Evolutionary conservation across 2,888 invertebrate genomes (phyloP), one percentile per base, ranked within the genome.

Genomic region (Arctia plantaginis): DNA sequence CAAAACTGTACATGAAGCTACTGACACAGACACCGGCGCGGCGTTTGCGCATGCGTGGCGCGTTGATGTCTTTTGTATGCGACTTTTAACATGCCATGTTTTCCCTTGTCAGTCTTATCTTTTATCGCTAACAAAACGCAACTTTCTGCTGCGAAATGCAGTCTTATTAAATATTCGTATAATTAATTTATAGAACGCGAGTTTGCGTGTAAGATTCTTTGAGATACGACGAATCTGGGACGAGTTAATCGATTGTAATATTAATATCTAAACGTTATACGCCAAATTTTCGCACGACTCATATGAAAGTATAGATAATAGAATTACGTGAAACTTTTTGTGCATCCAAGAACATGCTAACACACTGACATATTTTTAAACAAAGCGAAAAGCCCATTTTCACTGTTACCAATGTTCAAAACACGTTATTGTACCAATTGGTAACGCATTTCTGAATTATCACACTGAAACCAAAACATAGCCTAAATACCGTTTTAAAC

Each of bases 11-110:
- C 83, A 83, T 85, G 81, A 85, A 81, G 81, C 80, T 82, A 86
- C 85, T 86, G 85, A 86, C 85, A 88, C 77, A 39, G 75, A 72
- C 39, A 55, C 44, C 66, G 72, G 68, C 77, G 64, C 66, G 72
- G 68, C 77, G 66, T 41, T 77, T 76, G 84, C 80, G 85, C 79
- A 78, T 86, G 86, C 85, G 83, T 85, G 82, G 89, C 91, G 88
- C 94, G 94, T 95, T 93, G 92, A 94, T 90, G 88, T 95, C 95
- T 95, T 95, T 93, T 93, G 89, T 94, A 93, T 85, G 86, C 78
- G 78, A 82, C 84, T 85, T 85, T 88, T 87, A 82, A 82, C 78
- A 73, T 87, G 78, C 77, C 85, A 80, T 85, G 85, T 85, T 87
- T 85, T 79, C 84, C 77, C 85, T 87, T 88, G 69, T 35, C 72